Percentiles rank a stretch among this genome's conserved stretches.
Conservation (phyloP, 2,888 invertebrate genomes). For the Andrena fulva region DNA sequence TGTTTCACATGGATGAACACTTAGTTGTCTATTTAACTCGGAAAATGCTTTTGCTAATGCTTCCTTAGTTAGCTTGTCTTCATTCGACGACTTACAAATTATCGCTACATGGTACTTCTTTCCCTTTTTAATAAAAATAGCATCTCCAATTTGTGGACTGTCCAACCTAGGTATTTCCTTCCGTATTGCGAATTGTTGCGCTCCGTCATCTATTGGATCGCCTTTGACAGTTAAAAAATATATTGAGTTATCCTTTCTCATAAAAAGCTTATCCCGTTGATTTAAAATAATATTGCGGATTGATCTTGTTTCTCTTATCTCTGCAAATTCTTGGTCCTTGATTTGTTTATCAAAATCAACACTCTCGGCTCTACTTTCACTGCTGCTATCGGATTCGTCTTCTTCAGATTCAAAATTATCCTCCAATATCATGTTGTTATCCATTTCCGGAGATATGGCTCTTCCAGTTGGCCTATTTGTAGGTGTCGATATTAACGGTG, state of each 20-base stretch:
- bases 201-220: background rate
- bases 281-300: background rate
- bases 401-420: slow-evolving; percentile 9
- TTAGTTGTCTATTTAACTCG: background rate
- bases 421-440: background rate
- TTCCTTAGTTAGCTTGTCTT: background rate
- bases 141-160: background rate
- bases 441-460: background rate
- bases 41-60: background rate
- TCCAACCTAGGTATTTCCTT: background rate
- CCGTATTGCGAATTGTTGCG: background rate
- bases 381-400: background rate
- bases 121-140: slow-evolving; percentile 22
- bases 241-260: background rate
- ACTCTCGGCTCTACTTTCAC: background rate
- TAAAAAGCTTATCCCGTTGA: slow-evolving; percentile 1
- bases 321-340: background rate
- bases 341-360: background rate
- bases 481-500: background rate
- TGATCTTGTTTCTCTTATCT: background rate
- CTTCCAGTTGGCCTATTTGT: background rate
- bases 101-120: background rate
- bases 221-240: slow-evolving; percentile 8
- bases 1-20: background rate
- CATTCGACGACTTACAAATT: background rate